Percentiles rank a stretch among this genome's conserved stretches.
Conservation (phyloP, 2,113 vertebrate species). For the Phalacrocorax carbo region DNA sequence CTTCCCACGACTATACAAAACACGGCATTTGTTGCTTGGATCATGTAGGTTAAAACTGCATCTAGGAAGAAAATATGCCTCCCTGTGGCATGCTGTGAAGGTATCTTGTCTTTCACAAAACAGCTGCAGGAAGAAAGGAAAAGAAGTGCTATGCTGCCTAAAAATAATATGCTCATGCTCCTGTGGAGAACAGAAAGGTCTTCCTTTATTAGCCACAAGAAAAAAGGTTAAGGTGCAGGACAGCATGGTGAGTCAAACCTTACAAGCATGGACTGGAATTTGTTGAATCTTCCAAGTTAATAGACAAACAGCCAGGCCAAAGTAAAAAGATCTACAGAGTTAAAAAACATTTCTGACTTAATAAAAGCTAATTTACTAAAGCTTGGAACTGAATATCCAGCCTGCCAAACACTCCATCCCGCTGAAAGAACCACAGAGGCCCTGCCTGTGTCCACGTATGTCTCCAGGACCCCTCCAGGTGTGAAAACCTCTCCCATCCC, state of each 20-base stretch:
- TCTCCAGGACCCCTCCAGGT: not conserved
- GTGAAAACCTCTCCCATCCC: not conserved
- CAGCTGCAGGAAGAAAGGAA: not conserved
- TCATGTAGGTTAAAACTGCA: not conserved
- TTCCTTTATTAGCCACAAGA: not conserved
- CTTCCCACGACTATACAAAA: not conserved
- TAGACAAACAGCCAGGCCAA: not conserved
- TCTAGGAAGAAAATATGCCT: not conserved
- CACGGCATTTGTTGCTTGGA: not conserved
- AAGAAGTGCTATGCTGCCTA: not conserved
- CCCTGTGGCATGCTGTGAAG: not conserved
- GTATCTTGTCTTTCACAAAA: not conserved
- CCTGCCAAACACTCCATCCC: not conserved
- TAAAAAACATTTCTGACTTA: not conserved
- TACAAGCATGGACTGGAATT: not conserved
- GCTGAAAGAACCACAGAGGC: not conserved
- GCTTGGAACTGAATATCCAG: not conserved
- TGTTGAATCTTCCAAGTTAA: not conserved
- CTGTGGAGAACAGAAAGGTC: not conserved
- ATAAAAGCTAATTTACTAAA: not conserved
- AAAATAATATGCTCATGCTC: not conserved
- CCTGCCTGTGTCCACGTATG: accelerated
- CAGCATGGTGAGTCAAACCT: not conserved
- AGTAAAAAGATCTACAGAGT: not conserved
- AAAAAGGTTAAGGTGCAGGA: not conserved